Percentiles rank a stretch among this genome's conserved stretches.
Conservation (phyloP, 2,888 invertebrate genomes). For the Acronicta psi region DNA sequence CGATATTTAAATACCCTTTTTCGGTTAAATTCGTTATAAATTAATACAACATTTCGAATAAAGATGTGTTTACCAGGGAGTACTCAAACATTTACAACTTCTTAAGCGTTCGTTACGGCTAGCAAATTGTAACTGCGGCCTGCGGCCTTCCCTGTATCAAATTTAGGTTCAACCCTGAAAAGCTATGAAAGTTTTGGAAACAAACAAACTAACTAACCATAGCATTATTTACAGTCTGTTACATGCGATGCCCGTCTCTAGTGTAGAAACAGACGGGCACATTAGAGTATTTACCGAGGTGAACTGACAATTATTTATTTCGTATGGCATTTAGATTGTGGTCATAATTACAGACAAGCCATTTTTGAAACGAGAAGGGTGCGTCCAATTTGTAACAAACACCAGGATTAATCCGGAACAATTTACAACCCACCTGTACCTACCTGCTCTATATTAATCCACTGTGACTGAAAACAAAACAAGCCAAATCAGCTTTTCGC, state of each 20-base stretch:
- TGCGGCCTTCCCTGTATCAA: conserved; percentile 9
- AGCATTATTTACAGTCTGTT: conserved; percentile 7
- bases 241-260: background rate
- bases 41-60: conserved; percentile 4
- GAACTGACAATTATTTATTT: background rate
- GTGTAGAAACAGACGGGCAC: background rate
- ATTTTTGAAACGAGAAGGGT: background rate
- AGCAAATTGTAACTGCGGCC: conserved; percentile 24
- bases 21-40: conserved; percentile 9
- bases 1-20: conserved; percentile 9
- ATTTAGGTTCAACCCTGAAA: conserved; percentile 8
- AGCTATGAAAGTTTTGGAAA: conserved; percentile 11
- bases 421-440: conserved; percentile 17
- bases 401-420: conserved; percentile 8
- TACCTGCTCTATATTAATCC: conserved; percentile 41
- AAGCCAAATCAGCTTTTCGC: conserved; percentile 69
- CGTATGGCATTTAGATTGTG: background rate
- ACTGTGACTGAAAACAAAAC: conserved; percentile 60
- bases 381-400: conserved; percentile 16
- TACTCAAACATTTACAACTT: conserved; percentile 19
- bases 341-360: background rate
- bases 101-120: conserved; percentile 7
- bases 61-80: conserved; percentile 7
- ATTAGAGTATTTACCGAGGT: background rate
- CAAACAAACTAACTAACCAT: conserved; percentile 10